These are phyloP conservation scores for Drosophila persimilis DNA, from an alignment of 1,140 invertebrate species.

Conservation along the genomic window DNA sequence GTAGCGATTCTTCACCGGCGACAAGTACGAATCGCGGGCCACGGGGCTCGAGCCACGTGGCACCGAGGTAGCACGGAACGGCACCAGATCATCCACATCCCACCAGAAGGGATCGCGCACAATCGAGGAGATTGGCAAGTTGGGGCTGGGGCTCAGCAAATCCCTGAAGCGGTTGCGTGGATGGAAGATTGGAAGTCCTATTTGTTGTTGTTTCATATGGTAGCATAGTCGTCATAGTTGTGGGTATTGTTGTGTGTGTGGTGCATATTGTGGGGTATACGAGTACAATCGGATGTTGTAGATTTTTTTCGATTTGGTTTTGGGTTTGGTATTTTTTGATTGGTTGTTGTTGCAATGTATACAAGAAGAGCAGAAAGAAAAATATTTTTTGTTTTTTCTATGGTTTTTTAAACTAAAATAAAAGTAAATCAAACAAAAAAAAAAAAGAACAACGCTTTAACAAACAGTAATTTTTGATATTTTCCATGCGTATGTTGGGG, in stretches of 20 bases:
- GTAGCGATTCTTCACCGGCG: constrained; percentile 93
- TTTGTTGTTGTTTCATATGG: constrained; percentile 53
- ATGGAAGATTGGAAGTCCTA: constrained; percentile 88
- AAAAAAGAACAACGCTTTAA: constrained; percentile 77
- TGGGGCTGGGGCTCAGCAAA: constrained; percentile 90
- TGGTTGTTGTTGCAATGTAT: constrained; percentile 70
- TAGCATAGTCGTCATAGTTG: constrained; percentile 54
- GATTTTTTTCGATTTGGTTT: constrained; percentile 57
- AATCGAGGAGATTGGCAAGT: constrained; percentile 90
- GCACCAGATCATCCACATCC: constrained; percentile 90
- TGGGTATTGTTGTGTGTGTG: constrained; percentile 22
- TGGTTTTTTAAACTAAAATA: constrained; percentile 76
- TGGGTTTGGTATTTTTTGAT: constrained; percentile 41
- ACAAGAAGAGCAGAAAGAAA: constrained; percentile 82
- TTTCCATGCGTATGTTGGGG: constrained; percentile 75
- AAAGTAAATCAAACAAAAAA: constrained; percentile 72
- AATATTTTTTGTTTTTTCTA: constrained; percentile 77
- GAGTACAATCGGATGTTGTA: constrained; percentile 48
- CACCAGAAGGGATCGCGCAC: constrained; percentile 94
- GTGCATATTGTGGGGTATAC: constrained; percentile 41
- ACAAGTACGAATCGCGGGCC: constrained; percentile 93
- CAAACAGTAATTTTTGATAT: constrained; percentile 76
- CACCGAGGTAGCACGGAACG: constrained; percentile 86
- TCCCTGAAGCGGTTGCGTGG: constrained; percentile 88
- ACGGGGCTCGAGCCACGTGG: constrained; percentile 87